A percentile compares a stretch with the other conserved stretches of the same genome.
These are phyloP conservation scores for Drosophila subquinaria DNA, from an alignment of 2,888 invertebrate genomes.

Conservation along the genomic window DNA sequence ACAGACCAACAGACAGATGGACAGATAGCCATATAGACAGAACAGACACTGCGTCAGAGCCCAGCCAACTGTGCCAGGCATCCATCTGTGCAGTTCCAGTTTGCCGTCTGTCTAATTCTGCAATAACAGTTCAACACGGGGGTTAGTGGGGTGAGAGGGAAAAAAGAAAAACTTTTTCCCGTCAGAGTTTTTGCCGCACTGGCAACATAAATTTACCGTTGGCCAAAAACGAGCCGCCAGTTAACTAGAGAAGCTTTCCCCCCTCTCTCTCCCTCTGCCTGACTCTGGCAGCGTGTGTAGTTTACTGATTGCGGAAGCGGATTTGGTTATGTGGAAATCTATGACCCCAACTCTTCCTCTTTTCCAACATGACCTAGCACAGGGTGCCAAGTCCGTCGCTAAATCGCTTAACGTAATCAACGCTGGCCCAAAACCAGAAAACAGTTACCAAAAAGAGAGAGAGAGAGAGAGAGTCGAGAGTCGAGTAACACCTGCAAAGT, in stretches of 20 bases:
- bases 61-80: constrained; percentile 77
- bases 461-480: not conserved
- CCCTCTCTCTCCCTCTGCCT: not conserved
- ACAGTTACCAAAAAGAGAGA: not conserved
- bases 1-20: constrained; percentile 3
- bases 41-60: constrained; percentile 57
- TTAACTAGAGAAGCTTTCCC: constrained; percentile 65
- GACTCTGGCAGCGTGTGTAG: constrained; percentile 57
- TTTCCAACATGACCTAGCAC: constrained; percentile 8
- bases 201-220: constrained; percentile 77
- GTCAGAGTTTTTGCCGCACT: constrained; percentile 67
- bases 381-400: constrained; percentile 47
- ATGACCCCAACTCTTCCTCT: constrained; percentile 28
- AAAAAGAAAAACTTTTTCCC: constrained; percentile 57
- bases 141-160: no score
- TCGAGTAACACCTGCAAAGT: constrained; percentile 67
- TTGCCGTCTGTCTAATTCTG: constrained; percentile 77
- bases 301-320: constrained; percentile 81
- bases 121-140: constrained; percentile 59
- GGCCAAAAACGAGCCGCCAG: constrained; percentile 76
- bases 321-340: constrained; percentile 77
- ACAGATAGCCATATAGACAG: constrained; percentile 29
- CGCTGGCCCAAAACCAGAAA: constrained; percentile 32
- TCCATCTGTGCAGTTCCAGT: constrained; percentile 78
- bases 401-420: constrained; percentile 76